A percentile compares a stretch with the other conserved stretches of the same genome.
Conservation (phyloP, 2,113 vertebrate species). For the crab-eating macaque (Macaca fascicularis) region T2T-MFA8v1.1 NC_088388.1:88710001-88710500, state of each 20-base stretch:
- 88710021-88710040: not conserved
- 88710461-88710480: not conserved
- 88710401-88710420: not conserved
- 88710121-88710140: no score
- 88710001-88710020: not conserved
- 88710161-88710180: no score
- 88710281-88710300: not conserved
- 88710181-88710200: no score
- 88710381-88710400: not conserved
- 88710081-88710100: not conserved
- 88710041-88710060: not conserved
- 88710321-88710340: not conserved
- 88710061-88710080: not conserved
- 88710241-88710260: not conserved
- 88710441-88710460: not conserved
- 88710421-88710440: not conserved
- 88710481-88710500: not conserved
- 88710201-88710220: not conserved
- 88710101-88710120: no score
- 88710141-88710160: not conserved
- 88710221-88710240: not conserved
- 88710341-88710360: not conserved
- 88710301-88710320: not conserved
- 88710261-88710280: not conserved
- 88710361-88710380: not conserved